These are phyloP conservation scores for Caenorhabditis tropicalis DNA, from an alignment of 1,140 invertebrate genomes.

Conservation along the genomic window DNA sequence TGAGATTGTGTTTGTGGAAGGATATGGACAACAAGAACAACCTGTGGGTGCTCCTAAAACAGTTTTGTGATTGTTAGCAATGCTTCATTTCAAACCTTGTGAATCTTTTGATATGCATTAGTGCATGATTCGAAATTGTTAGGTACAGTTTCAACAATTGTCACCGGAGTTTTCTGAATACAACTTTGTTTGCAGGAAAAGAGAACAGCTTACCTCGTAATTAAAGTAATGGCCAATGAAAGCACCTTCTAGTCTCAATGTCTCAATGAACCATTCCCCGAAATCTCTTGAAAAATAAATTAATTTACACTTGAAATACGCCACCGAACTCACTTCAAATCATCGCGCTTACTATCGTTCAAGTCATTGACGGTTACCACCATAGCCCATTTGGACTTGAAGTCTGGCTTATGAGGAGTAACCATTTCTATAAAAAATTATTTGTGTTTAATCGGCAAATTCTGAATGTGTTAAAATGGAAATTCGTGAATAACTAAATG, in stretches of 20 bases:
- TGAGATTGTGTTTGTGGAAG: conserved; percentile 38
- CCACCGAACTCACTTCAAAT: neutral
- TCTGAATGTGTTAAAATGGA: neutral
- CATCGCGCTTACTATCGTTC: neutral
- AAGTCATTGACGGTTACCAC: conserved; percentile 12
- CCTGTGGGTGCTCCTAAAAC: conserved; percentile 45
- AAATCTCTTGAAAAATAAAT: neutral
- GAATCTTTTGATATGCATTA: conserved; percentile 42
- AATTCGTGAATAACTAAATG: neutral
- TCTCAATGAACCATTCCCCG: conserved; percentile 28
- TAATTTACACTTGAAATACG: neutral
- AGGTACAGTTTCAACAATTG: neutral
- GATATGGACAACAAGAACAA: conserved; percentile 53
- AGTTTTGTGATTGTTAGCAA: neutral
- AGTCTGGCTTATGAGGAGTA: neutral
- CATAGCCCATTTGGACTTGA: conserved; percentile 37
- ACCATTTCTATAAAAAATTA: conserved; percentile 22
- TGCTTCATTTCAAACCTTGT: neutral
- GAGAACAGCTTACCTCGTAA: neutral
- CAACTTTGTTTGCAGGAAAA: neutral
- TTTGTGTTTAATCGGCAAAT: too few species aligned
- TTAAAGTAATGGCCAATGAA: conserved; percentile 38
- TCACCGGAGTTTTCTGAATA: neutral
- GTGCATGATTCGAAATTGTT: conserved; percentile 30
- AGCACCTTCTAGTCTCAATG: neutral